phyloP scores from a whole-genome alignment of 2,113 vertebrate genomes.

The Alaudala cheleensis region DNA sequence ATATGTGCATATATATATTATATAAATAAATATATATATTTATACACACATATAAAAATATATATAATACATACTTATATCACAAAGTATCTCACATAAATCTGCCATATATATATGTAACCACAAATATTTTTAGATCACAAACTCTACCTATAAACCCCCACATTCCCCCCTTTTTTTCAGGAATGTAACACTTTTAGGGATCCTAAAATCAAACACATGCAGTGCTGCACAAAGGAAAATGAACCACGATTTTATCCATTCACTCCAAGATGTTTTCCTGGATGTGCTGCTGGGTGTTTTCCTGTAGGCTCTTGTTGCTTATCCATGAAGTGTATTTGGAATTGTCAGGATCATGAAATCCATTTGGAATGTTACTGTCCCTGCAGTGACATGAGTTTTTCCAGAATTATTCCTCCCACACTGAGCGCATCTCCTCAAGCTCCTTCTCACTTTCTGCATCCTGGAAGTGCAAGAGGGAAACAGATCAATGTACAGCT shows the following conservation, averaged over 20 bases:
- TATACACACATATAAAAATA: neutral
- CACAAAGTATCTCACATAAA: neutral
- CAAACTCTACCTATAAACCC: neutral
- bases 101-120: neutral
- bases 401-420: conserved; percentile 7
- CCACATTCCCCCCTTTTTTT: neutral
- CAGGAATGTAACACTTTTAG: neutral
- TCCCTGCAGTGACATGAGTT: neutral
- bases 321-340: neutral
- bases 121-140: neutral
- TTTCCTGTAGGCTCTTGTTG: neutral
- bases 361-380: neutral
- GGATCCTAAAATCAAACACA: neutral
- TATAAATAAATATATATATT: neutral
- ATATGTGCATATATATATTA: neutral
- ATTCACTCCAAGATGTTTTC: neutral
- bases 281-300: neutral
- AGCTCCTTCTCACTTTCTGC: conserved; percentile 66
- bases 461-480: conserved; percentile 59
- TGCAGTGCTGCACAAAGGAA: neutral
- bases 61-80: neutral
- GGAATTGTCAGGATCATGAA: neutral
- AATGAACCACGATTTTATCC: neutral
- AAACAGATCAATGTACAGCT: neutral
- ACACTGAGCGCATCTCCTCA: conserved; percentile 48